These are phyloP conservation scores for Rhagophthalmus giganteus DNA, from an alignment of 2,888 invertebrate species.

Conservation along the genomic window DNA sequence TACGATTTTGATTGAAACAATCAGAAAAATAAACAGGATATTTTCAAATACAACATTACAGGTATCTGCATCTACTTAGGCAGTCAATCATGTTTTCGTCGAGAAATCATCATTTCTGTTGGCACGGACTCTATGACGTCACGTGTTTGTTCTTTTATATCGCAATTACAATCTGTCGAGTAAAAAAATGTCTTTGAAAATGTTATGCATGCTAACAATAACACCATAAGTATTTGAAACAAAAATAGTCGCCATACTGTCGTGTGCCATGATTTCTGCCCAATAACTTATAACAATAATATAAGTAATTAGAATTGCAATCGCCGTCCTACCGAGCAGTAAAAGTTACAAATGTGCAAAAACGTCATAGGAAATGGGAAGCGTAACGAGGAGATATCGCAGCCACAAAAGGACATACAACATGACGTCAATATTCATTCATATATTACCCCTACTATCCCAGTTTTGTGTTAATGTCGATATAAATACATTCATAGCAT, in stretches of 20 bases:
- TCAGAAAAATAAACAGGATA: no score
- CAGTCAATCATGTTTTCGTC: constrained; percentile 13
- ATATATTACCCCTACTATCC: constrained; percentile 27
- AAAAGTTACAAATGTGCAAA: constrained; percentile 4
- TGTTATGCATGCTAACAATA: constrained; percentile 4
- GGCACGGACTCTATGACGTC: constrained; percentile 11
- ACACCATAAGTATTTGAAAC: neutral
- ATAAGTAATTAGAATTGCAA: no score
- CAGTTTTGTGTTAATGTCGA: constrained; percentile 3
- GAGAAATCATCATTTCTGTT: constrained; percentile 10
- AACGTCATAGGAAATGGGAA: constrained; percentile 16
- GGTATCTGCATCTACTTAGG: no score
- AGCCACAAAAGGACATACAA: constrained; percentile 28
- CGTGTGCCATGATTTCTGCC: no score
- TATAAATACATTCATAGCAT: constrained; percentile 18
- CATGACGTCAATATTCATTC: constrained; percentile 31
- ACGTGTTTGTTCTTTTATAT: constrained; percentile 7
- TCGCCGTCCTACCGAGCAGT: no score
- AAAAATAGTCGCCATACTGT: neutral
- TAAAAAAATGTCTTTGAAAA: constrained; percentile 6
- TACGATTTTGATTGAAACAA: no score
- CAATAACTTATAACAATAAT: no score
- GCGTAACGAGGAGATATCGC: constrained; percentile 15
- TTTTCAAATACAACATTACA: no score
- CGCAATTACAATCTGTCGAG: constrained; percentile 7